Evolutionary conservation across 2,888 invertebrate genomes (phyloP).

Genomic region (Drosophila ustulata): DNA sequence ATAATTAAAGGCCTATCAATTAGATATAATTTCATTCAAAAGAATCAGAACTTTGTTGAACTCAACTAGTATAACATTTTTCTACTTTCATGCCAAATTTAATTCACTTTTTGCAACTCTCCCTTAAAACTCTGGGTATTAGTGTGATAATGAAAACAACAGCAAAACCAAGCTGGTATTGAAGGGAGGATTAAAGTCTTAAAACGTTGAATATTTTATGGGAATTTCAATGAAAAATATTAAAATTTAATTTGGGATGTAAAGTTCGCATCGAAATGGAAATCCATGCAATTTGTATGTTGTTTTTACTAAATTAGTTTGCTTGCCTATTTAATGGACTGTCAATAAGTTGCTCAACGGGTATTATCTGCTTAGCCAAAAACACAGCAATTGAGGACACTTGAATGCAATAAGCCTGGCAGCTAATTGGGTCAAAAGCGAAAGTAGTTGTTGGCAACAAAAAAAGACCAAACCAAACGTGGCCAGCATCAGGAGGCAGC

Average conservation of each 20-base stretch:
- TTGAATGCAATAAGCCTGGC: conserved; percentile 12
- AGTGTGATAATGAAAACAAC: background rate
- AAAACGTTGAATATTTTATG: conserved; percentile 10
- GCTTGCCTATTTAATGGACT: conserved; percentile 13
- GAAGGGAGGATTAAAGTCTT: background rate
- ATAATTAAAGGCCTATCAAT: background rate
- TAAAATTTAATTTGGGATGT: background rate
- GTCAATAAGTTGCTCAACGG: conserved; percentile 4
- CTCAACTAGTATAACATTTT: background rate
- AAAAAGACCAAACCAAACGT: conserved; percentile 3
- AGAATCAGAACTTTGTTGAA: no score
- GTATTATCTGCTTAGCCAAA: background rate
- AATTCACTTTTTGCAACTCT: background rate
- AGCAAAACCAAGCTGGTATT: background rate
- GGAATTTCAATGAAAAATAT: conserved; percentile 11
- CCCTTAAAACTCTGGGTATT: background rate
- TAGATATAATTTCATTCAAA: no score
- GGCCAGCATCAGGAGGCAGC: conserved; percentile 11
- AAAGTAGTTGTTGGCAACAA: conserved; percentile 7
- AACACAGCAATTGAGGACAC: background rate
- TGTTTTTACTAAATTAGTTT: background rate
- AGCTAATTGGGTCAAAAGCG: conserved; percentile 40
- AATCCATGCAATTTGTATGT: background rate
- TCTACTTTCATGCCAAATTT: background rate
- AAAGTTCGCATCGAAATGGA: background rate